phyloP scores from a whole-genome alignment of 2,113 vertebrate species.

The Piprites chloris region DNA sequence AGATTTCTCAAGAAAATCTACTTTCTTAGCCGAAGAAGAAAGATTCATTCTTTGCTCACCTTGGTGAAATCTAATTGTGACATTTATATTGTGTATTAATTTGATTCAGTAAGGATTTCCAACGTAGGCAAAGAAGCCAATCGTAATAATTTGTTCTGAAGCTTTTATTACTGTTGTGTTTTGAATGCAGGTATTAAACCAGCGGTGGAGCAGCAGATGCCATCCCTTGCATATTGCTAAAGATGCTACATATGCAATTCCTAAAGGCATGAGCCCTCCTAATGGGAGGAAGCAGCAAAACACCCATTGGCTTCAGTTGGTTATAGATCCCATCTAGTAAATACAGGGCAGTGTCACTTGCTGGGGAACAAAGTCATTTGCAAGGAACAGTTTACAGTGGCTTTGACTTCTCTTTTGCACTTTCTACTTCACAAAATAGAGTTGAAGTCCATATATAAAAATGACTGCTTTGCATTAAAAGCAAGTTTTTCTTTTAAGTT shows the following conservation, averaged over 20 bases:
- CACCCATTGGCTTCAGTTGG: constrained; percentile 6
- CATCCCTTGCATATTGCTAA: constrained; percentile 32
- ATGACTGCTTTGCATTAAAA: background rate
- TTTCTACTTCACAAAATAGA: background rate
- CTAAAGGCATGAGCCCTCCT: constrained; percentile 9
- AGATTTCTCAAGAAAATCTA: constrained; percentile 47
- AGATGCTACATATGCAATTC: constrained; percentile 56
- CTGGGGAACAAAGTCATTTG: background rate
- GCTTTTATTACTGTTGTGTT: constrained; percentile 64
- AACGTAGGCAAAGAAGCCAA: constrained; percentile 57
- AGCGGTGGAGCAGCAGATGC: constrained; percentile 36
- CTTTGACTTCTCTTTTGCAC: constrained; percentile 4
- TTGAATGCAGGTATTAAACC: constrained; percentile 56
- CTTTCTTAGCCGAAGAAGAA: constrained; percentile 19
- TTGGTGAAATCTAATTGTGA: constrained; percentile 62
- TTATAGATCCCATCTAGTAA: background rate
- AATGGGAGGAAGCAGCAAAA: constrained; percentile 48
- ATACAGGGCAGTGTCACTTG: background rate
- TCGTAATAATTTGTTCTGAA: constrained; percentile 64
- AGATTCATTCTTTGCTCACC: constrained; percentile 35
- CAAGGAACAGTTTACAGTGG: background rate
- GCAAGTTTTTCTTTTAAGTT: constrained; percentile 16
- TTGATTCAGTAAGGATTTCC: constrained; percentile 55
- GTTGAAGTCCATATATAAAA: background rate
- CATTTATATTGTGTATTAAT: constrained; percentile 62